phyloP scores from a whole-genome alignment of 2,797 vertebrate species.

The Oreortyx pictus region DNA sequence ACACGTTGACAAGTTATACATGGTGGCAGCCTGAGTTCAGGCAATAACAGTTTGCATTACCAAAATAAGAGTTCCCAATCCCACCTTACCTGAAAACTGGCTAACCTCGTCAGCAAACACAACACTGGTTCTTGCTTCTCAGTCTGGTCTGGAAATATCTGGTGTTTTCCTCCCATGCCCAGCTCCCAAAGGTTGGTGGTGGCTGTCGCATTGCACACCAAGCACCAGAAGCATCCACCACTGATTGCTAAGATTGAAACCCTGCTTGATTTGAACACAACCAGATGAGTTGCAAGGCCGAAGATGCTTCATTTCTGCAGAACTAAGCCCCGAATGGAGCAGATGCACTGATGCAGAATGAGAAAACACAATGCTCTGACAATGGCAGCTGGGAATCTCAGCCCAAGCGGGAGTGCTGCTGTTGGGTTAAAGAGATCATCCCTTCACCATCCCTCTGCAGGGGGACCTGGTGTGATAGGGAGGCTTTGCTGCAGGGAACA shows the following conservation, averaged over 20 bases:
- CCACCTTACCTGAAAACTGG: background rate
- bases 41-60: conserved; percentile 31
- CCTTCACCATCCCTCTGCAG: background rate
- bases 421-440: background rate
- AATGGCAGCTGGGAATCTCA: background rate
- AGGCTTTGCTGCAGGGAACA: background rate
- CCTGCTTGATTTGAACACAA: background rate
- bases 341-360: background rate
- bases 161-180: background rate
- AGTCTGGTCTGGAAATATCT: background rate
- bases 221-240: background rate
- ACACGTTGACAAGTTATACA: background rate
- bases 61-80: background rate
- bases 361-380: background rate
- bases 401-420: fast-evolving
- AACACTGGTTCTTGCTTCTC: background rate
- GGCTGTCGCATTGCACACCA: background rate
- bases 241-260: background rate
- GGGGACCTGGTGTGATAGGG: fast-evolving
- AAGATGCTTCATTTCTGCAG: background rate
- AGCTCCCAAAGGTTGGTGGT: background rate
- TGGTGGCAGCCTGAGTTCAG: background rate
- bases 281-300: too few relatives aligned
- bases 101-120: background rate
- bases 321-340: background rate